These are phyloP conservation scores for Zaprionus ornatus DNA, from an alignment of 1,140 invertebrate species.

Conservation along the genomic window DNA sequence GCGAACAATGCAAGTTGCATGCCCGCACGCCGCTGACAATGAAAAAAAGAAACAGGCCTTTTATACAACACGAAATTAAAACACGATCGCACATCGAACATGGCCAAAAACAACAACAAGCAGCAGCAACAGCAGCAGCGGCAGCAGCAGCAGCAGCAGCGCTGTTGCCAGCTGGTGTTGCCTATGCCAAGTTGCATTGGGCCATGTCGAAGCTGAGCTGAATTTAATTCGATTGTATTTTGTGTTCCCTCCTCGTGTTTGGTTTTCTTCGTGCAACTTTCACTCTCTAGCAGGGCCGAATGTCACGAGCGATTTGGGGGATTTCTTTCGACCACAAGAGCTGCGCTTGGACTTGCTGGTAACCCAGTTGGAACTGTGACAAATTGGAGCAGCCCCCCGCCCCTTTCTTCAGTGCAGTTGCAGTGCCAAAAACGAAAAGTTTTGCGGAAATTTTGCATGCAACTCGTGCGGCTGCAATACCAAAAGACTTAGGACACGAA, in stretches of 20 bases:
- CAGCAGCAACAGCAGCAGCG: constrained; percentile 20
- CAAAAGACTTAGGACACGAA: constrained; percentile 76
- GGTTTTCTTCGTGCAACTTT: constrained; percentile 70
- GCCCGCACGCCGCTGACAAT: constrained; percentile 79
- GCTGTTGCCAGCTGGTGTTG: constrained; percentile 28
- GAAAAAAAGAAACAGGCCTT: constrained; percentile 68
- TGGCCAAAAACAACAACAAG: constrained; percentile 47
- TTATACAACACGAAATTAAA: constrained; percentile 82
- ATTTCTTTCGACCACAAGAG: constrained; percentile 47
- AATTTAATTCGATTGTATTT: constrained; percentile 66
- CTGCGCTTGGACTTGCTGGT: constrained; percentile 37
- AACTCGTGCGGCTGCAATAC: constrained; percentile 20
- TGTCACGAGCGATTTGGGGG: constrained; percentile 54
- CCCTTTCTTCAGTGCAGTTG: constrained; percentile 52
- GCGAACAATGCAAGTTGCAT: constrained; percentile 63
- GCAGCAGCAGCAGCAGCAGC: constrained; percentile 24
- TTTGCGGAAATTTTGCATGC: constrained; percentile 60
- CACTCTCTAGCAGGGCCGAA: constrained; percentile 77
- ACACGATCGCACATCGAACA: constrained; percentile 75
- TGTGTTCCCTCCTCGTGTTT: constrained; percentile 13
- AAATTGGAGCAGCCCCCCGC: constrained; percentile 64
- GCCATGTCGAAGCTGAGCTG: constrained; percentile 77
- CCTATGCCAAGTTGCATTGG: constrained; percentile 64
- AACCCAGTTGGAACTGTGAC: constrained; percentile 50
- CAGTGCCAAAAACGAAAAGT: constrained; percentile 55